A percentile compares a stretch with the other conserved stretches of the same genome.
phyloP scores from a whole-genome alignment of 2,888 invertebrate species.

The Himalopsyche japonica region DNA sequence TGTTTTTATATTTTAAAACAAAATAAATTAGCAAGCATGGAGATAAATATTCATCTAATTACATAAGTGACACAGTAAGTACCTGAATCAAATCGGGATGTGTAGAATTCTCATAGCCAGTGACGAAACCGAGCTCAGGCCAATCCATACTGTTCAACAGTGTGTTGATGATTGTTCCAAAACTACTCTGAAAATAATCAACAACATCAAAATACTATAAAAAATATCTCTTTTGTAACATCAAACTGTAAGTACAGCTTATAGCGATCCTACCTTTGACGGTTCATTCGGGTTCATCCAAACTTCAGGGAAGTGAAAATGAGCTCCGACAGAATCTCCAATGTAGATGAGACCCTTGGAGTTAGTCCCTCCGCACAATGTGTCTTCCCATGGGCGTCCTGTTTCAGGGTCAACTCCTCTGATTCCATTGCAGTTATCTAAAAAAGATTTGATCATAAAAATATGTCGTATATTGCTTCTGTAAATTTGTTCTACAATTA shows the following conservation, averaged over 20 bases:
- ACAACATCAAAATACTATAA: neutral
- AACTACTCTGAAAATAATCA: conserved; percentile 25
- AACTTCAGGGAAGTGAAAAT: conserved; percentile 55
- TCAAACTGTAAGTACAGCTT: neutral
- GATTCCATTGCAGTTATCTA: conserved; percentile 47
- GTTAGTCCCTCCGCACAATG: conserved; percentile 42
- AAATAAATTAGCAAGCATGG: too few relatives aligned
- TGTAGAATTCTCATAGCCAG: conserved; percentile 48
- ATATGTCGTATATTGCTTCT: too few relatives aligned
- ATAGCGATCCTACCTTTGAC: neutral
- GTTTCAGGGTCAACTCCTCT: conserved; percentile 43
- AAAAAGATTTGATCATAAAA: neutral
- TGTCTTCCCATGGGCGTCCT: conserved; percentile 43
- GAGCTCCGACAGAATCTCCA: conserved; percentile 56
- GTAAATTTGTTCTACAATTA: too few relatives aligned
- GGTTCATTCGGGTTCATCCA: conserved; percentile 49
- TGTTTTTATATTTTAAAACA: too few relatives aligned
- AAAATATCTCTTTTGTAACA: too few relatives aligned
- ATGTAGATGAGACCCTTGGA: conserved; percentile 44
- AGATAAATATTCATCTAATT: too few relatives aligned
- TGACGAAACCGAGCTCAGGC: conserved; percentile 54
- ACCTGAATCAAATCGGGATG: conserved; percentile 45
- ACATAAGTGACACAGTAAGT: neutral
- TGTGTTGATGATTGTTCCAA: conserved; percentile 46
- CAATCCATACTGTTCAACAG: conserved; percentile 56